phyloP scores from a whole-genome alignment of 2,113 vertebrate genomes.

The Falcunculus frontatus region DNA sequence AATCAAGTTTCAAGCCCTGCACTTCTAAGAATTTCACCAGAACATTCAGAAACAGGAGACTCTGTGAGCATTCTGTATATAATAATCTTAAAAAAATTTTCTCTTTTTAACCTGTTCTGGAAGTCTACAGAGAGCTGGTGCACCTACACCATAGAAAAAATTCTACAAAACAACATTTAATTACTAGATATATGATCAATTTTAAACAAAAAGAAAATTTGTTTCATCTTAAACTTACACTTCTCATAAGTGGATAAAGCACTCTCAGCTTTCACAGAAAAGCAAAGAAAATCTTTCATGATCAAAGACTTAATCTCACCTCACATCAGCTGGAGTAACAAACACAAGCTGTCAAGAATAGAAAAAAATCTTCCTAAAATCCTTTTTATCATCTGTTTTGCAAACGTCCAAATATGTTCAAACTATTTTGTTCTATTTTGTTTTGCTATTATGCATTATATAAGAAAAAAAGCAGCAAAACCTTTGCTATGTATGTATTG shows the following conservation, averaged over 20 bases:
- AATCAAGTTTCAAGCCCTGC: background rate
- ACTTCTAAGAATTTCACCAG: background rate
- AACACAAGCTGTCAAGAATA: background rate
- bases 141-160: background rate
- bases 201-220: background rate
- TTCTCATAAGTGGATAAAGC: background rate
- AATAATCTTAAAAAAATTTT: background rate
- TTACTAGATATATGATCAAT: background rate
- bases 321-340: background rate
- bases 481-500: background rate
- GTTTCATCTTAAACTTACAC: background rate
- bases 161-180: background rate
- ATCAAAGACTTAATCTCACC: background rate
- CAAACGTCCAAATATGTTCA: background rate
- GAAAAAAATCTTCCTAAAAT: background rate
- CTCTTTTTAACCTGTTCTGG: background rate
- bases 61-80: background rate
- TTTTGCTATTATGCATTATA: background rate
- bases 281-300: background rate
- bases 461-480: background rate
- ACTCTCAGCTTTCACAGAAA: background rate
- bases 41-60: background rate
- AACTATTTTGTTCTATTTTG: background rate
- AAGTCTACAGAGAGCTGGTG: background rate
- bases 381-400: background rate